Evolutionary conservation across 2,113 vertebrate genomes (phyloP), one percentile per base, ranked within the genome.

Genomic region (Peromyscus leucopus): DNA sequence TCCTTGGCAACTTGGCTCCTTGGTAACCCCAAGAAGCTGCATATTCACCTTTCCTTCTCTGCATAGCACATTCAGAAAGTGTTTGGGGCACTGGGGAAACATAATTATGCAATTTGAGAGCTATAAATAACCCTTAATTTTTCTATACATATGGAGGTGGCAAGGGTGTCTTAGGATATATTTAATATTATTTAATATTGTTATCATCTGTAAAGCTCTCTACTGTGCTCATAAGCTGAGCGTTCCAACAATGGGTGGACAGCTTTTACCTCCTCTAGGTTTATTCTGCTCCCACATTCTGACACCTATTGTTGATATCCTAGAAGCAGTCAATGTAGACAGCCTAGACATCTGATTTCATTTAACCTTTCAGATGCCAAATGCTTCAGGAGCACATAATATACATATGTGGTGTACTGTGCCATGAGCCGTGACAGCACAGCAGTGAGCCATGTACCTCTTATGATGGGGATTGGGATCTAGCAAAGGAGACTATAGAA

Each of bases 111-210:
- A 74, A 91, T 84, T 89, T 69, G 89, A 96, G 48, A 90, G 36
- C 33, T 90, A 85, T 65, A 92, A 93, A 84, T 92, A 93, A 88
- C 39, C 42, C 59, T 72, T 83, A 51, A 90, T 80, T 72, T 96
- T 69, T 94, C 84, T 75, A 71, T 79, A 46, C 85, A 67, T 63
- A 69, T 51, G 8, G 55, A 55, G 19, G 12, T 15, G 6, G 21
- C 16, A 19, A 31, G 21, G 3, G 13, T 93, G 9, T 93, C 51
- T 79, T 59, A 33, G 19, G 33, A 75, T 15, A 51, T 55, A 67
- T 1, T 33, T 78, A 78, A 95, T 46, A 80, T 13, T 51, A 67
- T 1, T 31, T 76, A 76, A 94, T 42, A 79, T 15, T 48, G 31
- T 83, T 74, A 83, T 0, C 22, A 71, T 85, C 91, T 93, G 42